Conservation (phyloP, 1,140 invertebrate species). For the Formica exsecta region DNA sequence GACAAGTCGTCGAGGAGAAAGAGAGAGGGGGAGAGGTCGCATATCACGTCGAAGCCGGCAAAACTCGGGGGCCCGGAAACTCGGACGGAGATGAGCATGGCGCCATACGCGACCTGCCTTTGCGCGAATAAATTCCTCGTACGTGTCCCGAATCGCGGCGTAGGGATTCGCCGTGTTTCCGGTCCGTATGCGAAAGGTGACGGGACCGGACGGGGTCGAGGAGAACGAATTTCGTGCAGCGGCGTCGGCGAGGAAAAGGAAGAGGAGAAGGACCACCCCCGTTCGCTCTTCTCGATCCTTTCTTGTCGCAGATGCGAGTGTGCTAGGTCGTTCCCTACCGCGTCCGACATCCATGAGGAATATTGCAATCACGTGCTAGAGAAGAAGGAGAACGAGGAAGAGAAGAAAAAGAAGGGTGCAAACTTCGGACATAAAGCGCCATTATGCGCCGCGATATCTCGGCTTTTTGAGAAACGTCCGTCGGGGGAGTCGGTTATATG, state of each 20-base stretch:
- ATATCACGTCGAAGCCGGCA: constrained; percentile 46
- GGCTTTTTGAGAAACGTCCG: constrained; percentile 59
- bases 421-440: constrained; percentile 52
- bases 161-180: constrained; percentile 58
- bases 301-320: constrained; percentile 52
- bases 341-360: constrained; percentile 69
- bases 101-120: constrained; percentile 75
- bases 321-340: constrained; percentile 46
- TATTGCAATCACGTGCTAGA: constrained; percentile 68
- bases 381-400: not conserved
- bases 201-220: constrained; percentile 10
- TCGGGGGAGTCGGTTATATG: constrained; percentile 50
- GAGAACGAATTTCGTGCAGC: constrained; percentile 66
- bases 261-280: constrained; percentile 1
- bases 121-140: constrained; percentile 78
- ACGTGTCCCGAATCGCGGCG: constrained; percentile 76
- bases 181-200: constrained; percentile 57
- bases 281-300: constrained; percentile 31
- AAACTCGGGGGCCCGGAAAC: constrained; percentile 65
- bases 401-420: not conserved
- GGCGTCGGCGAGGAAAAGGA: constrained; percentile 14
- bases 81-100: constrained; percentile 71
- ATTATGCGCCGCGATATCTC: constrained; percentile 60
- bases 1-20: constrained; percentile 34
- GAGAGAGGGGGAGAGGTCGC: constrained; percentile 9